A percentile compares a stretch with the other conserved stretches of the same genome.
phyloP scores from a whole-genome alignment of 35 echinoderm and acorn worm genomes.

The Ophiothrix spiculata region DNA sequence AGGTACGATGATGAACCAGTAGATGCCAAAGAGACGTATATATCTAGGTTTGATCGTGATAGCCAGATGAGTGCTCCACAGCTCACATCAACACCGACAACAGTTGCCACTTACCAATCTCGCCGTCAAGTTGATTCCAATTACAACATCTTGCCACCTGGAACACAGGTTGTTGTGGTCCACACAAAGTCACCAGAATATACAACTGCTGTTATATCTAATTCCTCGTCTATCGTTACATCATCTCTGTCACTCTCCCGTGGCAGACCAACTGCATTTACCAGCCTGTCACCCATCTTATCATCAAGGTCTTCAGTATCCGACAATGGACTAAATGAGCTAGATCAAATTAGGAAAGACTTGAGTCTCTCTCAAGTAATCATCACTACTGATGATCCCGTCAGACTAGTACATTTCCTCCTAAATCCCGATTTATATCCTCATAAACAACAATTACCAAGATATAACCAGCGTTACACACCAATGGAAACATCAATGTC shows the following conservation, averaged over 20 bases:
- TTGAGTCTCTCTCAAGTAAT: constrained; percentile 45
- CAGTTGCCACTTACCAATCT: background rate
- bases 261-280: background rate
- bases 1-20: background rate
- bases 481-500: background rate
- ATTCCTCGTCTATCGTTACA: constrained; percentile 1
- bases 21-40: background rate
- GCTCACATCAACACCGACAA: background rate
- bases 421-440: constrained; percentile 5
- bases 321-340: constrained; percentile 24
- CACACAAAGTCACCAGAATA: constrained; percentile 38
- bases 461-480: background rate
- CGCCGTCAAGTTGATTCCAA: background rate
- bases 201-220: constrained; percentile 33
- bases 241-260: background rate
- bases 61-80: background rate
- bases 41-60: background rate
- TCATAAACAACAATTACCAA: background rate
- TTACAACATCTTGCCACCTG: constrained; percentile 30
- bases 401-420: constrained; percentile 34
- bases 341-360: constrained; percentile 45
- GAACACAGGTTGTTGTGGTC: constrained; percentile 31
- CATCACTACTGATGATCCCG: constrained; percentile 35
- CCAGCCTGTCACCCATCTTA: background rate
- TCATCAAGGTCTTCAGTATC: constrained; percentile 20